phyloP scores from a whole-genome alignment of 2,113 vertebrate species.

The Oophaga pumilio region DNA sequence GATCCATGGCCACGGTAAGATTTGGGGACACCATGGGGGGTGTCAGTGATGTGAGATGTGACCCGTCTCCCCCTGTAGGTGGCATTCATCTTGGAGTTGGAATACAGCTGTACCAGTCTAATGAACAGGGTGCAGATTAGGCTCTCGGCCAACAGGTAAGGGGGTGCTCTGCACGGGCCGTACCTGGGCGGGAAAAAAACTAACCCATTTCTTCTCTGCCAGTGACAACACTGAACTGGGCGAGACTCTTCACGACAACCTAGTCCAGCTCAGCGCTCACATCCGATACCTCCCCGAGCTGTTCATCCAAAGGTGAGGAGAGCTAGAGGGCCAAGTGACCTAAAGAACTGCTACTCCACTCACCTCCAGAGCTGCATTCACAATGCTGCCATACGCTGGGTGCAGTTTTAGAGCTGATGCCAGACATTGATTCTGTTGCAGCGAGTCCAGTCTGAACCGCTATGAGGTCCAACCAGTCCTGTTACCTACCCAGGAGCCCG shows the following conservation, averaged over 20 bases:
- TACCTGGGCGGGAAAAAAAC: background rate
- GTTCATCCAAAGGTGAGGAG: constrained; percentile 81
- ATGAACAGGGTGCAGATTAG: constrained; percentile 77
- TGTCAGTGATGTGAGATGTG: background rate
- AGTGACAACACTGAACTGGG: constrained; percentile 85
- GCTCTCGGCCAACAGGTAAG: constrained; percentile 80
- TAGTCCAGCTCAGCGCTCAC: constrained; percentile 71
- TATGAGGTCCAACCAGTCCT: constrained; percentile 87
- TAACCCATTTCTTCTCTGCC: background rate
- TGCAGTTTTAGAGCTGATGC: background rate
- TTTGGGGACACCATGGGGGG: background rate
- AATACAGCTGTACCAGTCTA: constrained; percentile 88
- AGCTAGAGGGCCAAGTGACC: too few species aligned
- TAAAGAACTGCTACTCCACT: background rate
- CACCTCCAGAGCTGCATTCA: background rate
- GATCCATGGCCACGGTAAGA: constrained; percentile 81
- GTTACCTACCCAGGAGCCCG: constrained; percentile 74
- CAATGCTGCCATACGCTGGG: background rate
- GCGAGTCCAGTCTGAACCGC: constrained; percentile 84
- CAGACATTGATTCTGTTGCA: constrained; percentile 58
- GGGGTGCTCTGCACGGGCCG: too few species aligned
- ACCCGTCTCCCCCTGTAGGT: constrained; percentile 70
- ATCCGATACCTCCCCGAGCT: constrained; percentile 87
- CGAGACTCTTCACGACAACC: constrained; percentile 78
- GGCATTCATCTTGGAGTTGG: constrained; percentile 87